Conservation (phyloP, 2,888 invertebrate genomes). For the Raillietiella orientalis region DNA sequence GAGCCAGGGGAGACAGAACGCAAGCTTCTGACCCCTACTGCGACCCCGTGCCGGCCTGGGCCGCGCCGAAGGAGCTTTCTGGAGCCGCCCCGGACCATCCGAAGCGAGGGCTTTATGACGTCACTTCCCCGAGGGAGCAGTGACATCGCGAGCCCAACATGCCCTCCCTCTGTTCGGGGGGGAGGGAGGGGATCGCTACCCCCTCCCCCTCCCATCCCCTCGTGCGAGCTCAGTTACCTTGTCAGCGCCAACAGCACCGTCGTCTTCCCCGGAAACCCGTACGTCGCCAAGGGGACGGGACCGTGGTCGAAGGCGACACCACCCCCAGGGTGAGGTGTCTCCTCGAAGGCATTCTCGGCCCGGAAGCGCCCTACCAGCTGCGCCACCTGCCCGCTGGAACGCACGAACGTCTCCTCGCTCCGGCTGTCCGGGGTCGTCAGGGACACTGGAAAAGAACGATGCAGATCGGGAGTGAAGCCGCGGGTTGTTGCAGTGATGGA, state of each 20-base stretch:
- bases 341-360: constrained; percentile 32
- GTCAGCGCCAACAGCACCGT: constrained; percentile 30
- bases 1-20: constrained; percentile 2
- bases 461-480: constrained; percentile 20
- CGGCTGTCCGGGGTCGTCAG: constrained; percentile 39
- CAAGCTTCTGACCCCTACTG: no score
- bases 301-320: constrained; percentile 7
- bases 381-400: constrained; percentile 73
- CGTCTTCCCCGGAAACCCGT: constrained; percentile 32
- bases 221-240: no score
- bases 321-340: constrained; percentile 9
- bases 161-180: no score
- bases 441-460: constrained; percentile 21
- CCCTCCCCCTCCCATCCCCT: no score
- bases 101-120: no score
- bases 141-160: no score
- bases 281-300: constrained; percentile 30
- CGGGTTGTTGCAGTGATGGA: constrained; percentile 47
- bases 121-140: no score
- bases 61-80: no score
- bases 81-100: no score
- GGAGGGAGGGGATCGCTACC: no score
- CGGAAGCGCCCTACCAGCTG: constrained; percentile 70
- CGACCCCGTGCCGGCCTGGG: no score
- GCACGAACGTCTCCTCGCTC: constrained; percentile 62